Base-by-base conservation (phyloP, 35 echinoderm and acorn worm species). In the Heliocidaris tuberculata region DNA sequence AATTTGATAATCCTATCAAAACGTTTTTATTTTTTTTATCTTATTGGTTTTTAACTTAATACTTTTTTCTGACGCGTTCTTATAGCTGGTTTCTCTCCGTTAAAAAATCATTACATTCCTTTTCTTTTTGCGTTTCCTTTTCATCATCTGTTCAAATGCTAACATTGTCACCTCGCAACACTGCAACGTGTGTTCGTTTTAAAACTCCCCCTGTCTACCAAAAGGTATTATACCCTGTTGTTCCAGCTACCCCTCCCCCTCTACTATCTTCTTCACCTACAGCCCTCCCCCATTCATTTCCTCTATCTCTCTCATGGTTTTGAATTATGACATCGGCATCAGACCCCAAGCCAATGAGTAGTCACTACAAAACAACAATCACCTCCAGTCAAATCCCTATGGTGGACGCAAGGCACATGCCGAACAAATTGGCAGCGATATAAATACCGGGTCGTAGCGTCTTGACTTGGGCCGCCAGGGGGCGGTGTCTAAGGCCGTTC, bases 341-440 rank as follows among this genome's bases (percentile, higher is more conserved):
- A 9, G 50, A 49, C 31, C 91, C 9, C 50, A 93, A 93, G 21
- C 29, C 91, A 93, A 30, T 52, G 31, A 48, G 31, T 59, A 93
- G 91, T 93, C 48, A 93, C 31, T 93, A 93, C 91, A 93, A 59
- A 93, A 93, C 91, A 93, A 93, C 48, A 93, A 59, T 49, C 91
- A 52, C 48, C 91, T 29, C 50, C 32, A 6, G 21, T 31, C 48
- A 52, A 59, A 29, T 93, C 91, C 91, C 91, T 27, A 59, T 59
- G 91, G 91, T 93, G 91, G 7, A 59, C 49, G 48, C 91, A 48
- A 13, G 91, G n/a, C 91, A 93, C 91, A 93, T 93, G 91, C 91
- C 91, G 91, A 93, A 93, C 91, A 93, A 93, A 93, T 93, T 93
- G 91, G 91, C 32, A 93, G 91, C 50, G 91, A 93, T 93, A 93